phyloP scores from a whole-genome alignment of 2,888 invertebrate species.

The Synergus umbraculus region DNA sequence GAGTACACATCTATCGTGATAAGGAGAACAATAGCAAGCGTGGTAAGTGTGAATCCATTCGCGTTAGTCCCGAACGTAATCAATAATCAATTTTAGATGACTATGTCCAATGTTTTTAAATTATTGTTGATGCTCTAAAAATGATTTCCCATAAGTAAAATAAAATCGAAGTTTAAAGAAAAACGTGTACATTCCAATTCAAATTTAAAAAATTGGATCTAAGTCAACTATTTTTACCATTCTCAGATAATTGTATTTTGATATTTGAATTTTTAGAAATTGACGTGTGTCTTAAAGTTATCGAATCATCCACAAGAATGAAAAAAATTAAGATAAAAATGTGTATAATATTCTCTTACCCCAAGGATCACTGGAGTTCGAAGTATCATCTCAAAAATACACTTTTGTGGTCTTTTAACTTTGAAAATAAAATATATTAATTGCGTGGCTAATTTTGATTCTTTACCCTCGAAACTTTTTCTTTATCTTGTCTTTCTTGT shows the following conservation, averaged over 20 bases:
- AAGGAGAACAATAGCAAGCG: slow-evolving; percentile 33
- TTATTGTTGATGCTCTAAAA: not conserved
- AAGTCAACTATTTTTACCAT: not conserved
- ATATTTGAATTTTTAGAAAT: not conserved
- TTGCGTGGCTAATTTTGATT: not conserved
- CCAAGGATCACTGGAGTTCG: not conserved
- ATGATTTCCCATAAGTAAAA: not conserved
- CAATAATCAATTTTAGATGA: slow-evolving; percentile 29
- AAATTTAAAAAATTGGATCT: not conserved
- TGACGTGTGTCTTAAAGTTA: not conserved
- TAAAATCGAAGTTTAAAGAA: not conserved
- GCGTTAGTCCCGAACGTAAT: slow-evolving; percentile 7
- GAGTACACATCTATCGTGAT: slow-evolving; percentile 5
- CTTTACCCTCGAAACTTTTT: not conserved
- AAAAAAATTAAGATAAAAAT: not conserved
- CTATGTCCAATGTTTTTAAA: slow-evolving; percentile 8
- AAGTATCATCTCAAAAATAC: not conserved
- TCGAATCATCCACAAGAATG: not conserved
- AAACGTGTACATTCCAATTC: not conserved
- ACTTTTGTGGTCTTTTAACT: not conserved
- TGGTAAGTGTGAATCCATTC: slow-evolving; percentile 22
- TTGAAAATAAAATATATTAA: not conserved
- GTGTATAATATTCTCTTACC: not conserved
- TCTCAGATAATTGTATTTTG: not conserved
- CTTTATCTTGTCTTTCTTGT: not conserved